Evolutionary conservation across 2,797 vertebrate species (phyloP).

Genomic region (Esox masquinongy): DNA sequence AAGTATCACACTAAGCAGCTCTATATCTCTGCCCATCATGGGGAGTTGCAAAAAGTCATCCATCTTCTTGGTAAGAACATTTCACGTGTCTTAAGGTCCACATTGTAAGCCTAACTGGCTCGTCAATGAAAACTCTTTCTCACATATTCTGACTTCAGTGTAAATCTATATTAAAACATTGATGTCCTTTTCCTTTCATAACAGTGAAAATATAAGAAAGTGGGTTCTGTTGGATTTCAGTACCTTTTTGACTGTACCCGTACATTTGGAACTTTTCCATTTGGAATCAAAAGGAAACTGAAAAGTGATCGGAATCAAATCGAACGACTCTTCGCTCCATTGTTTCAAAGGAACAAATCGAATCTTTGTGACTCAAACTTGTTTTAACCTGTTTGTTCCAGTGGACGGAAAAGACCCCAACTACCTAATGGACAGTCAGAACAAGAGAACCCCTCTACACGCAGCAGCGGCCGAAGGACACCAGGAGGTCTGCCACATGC

Average conservation of each 20-base stretch:
- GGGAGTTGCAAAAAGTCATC: constrained; percentile 93
- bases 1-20: constrained; percentile 90
- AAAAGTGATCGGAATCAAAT: too few species aligned
- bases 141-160: not conserved
- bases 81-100: not conserved
- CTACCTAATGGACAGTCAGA: constrained; percentile 89
- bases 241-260: not conserved
- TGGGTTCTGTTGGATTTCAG: not conserved
- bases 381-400: constrained; percentile 45
- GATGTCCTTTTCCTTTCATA: too few species aligned
- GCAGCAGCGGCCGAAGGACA: constrained; percentile 89
- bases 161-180: not conserved
- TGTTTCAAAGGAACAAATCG: not conserved
- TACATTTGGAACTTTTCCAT: too few species aligned
- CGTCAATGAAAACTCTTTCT: not conserved
- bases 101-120: not conserved
- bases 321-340: too few species aligned
- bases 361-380: not conserved
- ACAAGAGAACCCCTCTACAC: constrained; percentile 86
- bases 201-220: not conserved
- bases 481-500: constrained; percentile 94
- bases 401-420: constrained; percentile 97
- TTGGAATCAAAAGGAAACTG: too few species aligned
- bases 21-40: constrained; percentile 91
- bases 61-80: constrained; percentile 86